phyloP scores from a whole-genome alignment of 2,888 invertebrate species.

The Panopea generosa region DNA sequence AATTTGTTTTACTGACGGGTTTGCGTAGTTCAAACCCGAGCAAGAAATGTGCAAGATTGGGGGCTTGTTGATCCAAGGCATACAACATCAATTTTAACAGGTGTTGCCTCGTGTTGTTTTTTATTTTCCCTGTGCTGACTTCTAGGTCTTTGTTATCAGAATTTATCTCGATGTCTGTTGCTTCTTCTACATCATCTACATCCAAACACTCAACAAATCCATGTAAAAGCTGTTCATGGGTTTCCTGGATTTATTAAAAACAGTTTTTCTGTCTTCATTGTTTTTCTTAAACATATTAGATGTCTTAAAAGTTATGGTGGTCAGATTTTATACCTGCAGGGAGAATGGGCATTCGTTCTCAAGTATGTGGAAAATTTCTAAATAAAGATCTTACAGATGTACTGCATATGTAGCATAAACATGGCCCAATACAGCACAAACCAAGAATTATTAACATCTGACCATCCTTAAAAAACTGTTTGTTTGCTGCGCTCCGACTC shows the following conservation, averaged over 20 bases:
- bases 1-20: constrained; percentile 91
- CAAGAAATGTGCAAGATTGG: constrained; percentile 95
- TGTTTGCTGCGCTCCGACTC: no score
- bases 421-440: no score
- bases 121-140: constrained; percentile 76
- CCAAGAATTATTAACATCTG: no score
- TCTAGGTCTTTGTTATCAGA: constrained; percentile 34
- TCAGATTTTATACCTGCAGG: no score
- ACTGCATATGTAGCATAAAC: no score
- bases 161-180: constrained; percentile 68
- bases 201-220: constrained; percentile 96
- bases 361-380: no score
- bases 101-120: constrained; percentile 78
- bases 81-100: constrained; percentile 91
- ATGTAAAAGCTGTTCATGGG: constrained; percentile 87
- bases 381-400: no score
- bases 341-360: no score
- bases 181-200: constrained; percentile 85
- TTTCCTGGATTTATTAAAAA: constrained; percentile 27
- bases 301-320: no score
- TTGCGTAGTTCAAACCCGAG: constrained; percentile 94
- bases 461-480: no score
- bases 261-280: background rate
- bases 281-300: background rate
- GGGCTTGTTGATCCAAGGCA: constrained; percentile 91